Evolutionary conservation across 2,797 vertebrate genomes (phyloP).

Genomic region (Sandelia bainsii): DNA sequence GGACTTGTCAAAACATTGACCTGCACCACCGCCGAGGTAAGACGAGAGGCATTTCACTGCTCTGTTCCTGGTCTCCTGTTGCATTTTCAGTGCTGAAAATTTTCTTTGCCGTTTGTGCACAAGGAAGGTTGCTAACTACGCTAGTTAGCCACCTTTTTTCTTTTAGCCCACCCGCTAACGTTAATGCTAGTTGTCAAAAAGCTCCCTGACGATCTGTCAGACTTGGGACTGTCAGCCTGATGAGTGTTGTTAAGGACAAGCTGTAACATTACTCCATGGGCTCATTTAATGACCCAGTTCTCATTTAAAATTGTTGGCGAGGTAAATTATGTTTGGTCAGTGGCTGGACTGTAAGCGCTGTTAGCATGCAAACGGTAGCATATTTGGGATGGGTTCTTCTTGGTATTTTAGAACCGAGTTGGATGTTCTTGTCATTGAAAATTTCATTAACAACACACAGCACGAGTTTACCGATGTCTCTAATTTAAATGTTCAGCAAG

Average conservation of each 20-base stretch:
- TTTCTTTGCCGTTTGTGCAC: neutral
- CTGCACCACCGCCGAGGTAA: constrained; percentile 52
- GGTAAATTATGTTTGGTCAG: neutral
- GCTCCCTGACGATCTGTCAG: constrained; percentile 36
- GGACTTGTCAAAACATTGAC: constrained; percentile 45
- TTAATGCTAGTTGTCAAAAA: constrained; percentile 66
- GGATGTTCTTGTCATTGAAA: neutral
- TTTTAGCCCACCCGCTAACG: constrained; percentile 61
- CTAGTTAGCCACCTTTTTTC: constrained; percentile 51
- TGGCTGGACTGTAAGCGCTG: constrained; percentile 17
- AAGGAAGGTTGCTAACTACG: constrained; percentile 28
- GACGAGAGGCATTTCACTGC: neutral
- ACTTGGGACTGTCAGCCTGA: constrained; percentile 1
- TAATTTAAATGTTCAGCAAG: neutral
- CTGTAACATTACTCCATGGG: neutral
- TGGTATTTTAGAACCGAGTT: neutral
- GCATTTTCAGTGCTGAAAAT: neutral
- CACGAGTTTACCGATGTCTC: neutral
- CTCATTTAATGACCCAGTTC: neutral
- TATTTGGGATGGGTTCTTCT: constrained; percentile 23
- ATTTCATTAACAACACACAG: neutral
- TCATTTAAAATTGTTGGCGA: neutral
- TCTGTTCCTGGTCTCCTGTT: neutral
- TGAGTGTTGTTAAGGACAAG: neutral
- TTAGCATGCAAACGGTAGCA: constrained; percentile 23